Evolutionary conservation across 2,797 vertebrate species (phyloP).

Genomic region (Sebastes reedi): DNA sequence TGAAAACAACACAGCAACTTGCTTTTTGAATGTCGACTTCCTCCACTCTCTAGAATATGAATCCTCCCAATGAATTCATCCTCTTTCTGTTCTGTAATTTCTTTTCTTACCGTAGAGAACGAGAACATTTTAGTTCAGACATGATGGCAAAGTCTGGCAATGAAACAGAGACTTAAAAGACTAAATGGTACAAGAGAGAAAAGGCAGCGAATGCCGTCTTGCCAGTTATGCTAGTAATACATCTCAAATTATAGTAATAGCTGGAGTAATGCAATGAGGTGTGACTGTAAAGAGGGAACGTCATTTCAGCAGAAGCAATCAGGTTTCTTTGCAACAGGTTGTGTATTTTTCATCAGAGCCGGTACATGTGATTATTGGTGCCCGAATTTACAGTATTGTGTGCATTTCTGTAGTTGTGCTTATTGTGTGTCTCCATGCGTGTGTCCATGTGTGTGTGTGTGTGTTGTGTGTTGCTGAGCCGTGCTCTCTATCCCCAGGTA

Average conservation of each 20-base stretch:
- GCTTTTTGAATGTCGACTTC: not conserved
- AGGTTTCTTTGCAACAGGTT: constrained; percentile 10
- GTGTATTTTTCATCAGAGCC: not conserved
- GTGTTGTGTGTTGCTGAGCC: constrained; percentile 64
- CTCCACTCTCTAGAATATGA: not conserved
- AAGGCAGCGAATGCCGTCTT: not conserved
- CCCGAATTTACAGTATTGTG: constrained; percentile 8
- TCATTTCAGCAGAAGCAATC: constrained; percentile 3
- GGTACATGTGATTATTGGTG: constrained; percentile 3
- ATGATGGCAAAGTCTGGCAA: not conserved
- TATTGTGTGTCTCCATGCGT: constrained; percentile 27
- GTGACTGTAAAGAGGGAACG: constrained; percentile 10
- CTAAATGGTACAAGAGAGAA: not conserved
- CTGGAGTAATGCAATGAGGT: constrained; percentile 10
- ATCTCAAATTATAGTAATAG: not conserved
- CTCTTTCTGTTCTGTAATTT: not conserved
- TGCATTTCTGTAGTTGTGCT: constrained; percentile 18
- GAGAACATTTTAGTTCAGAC: not conserved
- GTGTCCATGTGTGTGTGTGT: constrained; percentile 21
- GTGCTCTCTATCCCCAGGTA: constrained; percentile 81
- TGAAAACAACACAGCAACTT: not conserved
- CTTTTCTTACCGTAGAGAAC: not conserved
- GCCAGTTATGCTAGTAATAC: not conserved
- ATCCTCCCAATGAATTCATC: not conserved
- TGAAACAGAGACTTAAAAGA: constrained; percentile 2